Evolutionary conservation across 2,888 invertebrate species (phyloP), one percentile per base, ranked within the genome.

Genomic region (Athalia circularis): DNA sequence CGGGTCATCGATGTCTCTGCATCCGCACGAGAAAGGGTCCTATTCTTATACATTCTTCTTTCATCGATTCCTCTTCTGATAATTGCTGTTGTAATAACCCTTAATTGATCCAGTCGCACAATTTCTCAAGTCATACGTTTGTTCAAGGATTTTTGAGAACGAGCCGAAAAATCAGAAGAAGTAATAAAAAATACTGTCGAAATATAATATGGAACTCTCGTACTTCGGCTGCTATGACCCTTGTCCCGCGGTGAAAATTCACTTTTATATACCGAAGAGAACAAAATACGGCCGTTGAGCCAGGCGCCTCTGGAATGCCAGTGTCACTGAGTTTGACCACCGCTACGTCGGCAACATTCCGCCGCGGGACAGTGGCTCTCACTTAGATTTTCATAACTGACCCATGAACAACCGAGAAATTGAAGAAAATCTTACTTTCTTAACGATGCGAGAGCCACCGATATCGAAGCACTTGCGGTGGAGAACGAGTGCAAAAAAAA

Each of bases 311-410:
- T 57, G 77, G 77, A 77, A 77, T 77, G 77, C 45, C 62, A 52
- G 77, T 77, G 77, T 77, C 77, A 77, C 68, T 68, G 68, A 29
- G 77, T 68, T 68, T 77, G 77, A 77, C 77, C 77, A 77, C 77
- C 77, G 77, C 77, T 77, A 77, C 77, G 59, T 59, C 50, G 68
- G 68, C 77, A 61, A 77, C 77, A 77, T 77, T 77, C 77, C 77
- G 77, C 50, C 43, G 77, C 11, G 47, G 77, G 50, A 15, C 77
- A 77, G 77, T 77, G 77, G 59, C 61, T 77, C 77, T 77, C 77
- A 77, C 43, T 67, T 9, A 8, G n/a, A 15, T 77, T 43, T 52
- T 29, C 29, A 68, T 54, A 11, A n/a, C 52, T 11, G 52, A n/a
- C 13, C n/a, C 29, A 29, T 29, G 29, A 29, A 29, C 29, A 29